Evolutionary conservation across 1,140 invertebrate species (phyloP), one percentile per base, ranked within the genome.

Genomic region (Drosophila subobscura): DNA sequence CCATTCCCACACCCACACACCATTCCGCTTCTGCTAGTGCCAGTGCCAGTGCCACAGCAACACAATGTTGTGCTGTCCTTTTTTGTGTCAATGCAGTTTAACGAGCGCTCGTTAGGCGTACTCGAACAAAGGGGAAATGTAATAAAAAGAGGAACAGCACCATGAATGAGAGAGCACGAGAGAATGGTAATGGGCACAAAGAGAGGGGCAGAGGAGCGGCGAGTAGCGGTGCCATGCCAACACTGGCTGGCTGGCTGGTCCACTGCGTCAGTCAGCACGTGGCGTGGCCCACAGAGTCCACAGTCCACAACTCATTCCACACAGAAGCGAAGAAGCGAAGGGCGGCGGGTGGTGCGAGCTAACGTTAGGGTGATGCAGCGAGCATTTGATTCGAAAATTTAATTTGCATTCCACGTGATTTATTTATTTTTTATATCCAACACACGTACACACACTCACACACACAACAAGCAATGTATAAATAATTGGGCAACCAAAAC

Each of bases 1-100:
- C 46, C 10, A n/a, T 23, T 20, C 16, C 4, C n/a, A 41, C 25
- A 22, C 16, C 22, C n/a, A 2, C 29, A 40, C 44, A 41, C 47
- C 64, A 51, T 50, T 44, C 44, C 25, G 1, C 46, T 40, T 46
- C 10, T 10, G 14, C 22, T 45, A 16, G 25, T 42, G 42, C 22
- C 50, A 16, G 25, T 42, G 42, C 52, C 57, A 33, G 29, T 25
- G 10, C 23, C 12, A 14, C 52, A 49, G 52, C 49, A 67, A 47
- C 63, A 73, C 77, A 86, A 74, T 77, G 74, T 85, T 80, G 78
- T 71, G 49, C 64, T 73, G 46, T 63, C 70, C 66, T 77, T 85
- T 79, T 84, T 79, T 81, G 79, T 81, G 79, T 83, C 79, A 81
- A 84, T 81, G 79, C 80, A 79, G 83, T 85, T 85, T 85, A 86